phyloP scores from a whole-genome alignment of 1,140 invertebrate species.

The Rhizoglyphus robini region DNA sequence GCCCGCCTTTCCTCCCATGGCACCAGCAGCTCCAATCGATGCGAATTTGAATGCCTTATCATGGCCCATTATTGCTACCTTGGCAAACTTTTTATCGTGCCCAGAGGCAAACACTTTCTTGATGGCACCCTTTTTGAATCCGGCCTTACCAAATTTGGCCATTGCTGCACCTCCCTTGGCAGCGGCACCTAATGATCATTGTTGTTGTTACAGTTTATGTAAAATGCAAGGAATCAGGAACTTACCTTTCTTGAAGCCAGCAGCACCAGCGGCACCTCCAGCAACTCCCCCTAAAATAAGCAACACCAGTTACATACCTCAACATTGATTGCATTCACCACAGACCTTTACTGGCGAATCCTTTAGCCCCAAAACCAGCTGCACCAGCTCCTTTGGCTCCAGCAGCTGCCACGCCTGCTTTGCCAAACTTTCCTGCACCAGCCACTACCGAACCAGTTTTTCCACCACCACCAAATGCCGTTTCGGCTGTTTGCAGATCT shows the following conservation, averaged over 20 bases:
- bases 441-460: neutral
- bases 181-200: neutral
- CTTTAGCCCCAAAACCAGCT: neutral
- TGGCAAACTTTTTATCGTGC: slow-evolving; percentile 12
- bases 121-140: slow-evolving; percentile 12
- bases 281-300: neutral
- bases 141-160: neutral
- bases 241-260: slow-evolving; percentile 13
- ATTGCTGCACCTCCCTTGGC: neutral
- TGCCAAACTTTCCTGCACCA: slow-evolving; percentile 1
- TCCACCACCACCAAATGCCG: neutral
- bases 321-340: too few species aligned
- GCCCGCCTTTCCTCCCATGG: slow-evolving; percentile 1
- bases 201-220: neutral
- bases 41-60: slow-evolving; percentile 15
- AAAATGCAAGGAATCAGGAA: too few species aligned
- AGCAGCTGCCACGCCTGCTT: neutral
- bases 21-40: slow-evolving; percentile 2
- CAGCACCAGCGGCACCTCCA: slow-evolving; percentile 15
- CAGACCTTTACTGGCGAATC: neutral
- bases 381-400: neutral
- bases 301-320: too few species aligned
- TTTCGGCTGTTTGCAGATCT: neutral
- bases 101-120: slow-evolving; percentile 4
- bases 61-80: neutral